Conservation (phyloP, 2,113 vertebrate genomes). For the Boulengeromyrus knoepffleri region DNA sequence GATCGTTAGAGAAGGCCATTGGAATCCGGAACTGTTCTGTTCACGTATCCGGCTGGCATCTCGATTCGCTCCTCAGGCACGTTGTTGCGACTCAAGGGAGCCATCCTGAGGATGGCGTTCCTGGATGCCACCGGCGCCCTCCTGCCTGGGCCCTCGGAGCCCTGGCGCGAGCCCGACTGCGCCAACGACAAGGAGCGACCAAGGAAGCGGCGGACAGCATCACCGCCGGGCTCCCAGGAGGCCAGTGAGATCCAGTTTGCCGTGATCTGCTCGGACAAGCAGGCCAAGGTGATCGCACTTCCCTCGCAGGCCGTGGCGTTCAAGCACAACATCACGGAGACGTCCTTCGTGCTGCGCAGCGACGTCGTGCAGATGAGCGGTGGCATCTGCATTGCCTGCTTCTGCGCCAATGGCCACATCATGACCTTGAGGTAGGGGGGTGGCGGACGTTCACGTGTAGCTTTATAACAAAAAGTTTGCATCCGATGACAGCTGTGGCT, state of each 20-base stretch:
- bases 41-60: not conserved
- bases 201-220: slow-evolving; percentile 73
- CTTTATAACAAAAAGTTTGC: not conserved
- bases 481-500: not conserved
- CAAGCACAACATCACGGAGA: slow-evolving; percentile 95
- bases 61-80: slow-evolving; percentile 64
- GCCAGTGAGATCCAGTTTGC: slow-evolving; percentile 82
- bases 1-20: not conserved
- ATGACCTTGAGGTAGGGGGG: slow-evolving; percentile 86
- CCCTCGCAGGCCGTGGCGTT: slow-evolving; percentile 83
- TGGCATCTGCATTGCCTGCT: slow-evolving; percentile 84
- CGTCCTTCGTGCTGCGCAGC: slow-evolving; percentile 88
- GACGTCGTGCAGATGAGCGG: slow-evolving; percentile 82
- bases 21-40: not conserved
- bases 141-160: slow-evolving; percentile 75
- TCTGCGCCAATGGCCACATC: slow-evolving; percentile 97
- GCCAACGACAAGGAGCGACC: slow-evolving; percentile 81
- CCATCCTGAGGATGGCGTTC: slow-evolving; percentile 83
- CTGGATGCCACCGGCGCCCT: slow-evolving; percentile 76
- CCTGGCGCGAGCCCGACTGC: slow-evolving; percentile 82
- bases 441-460: not conserved
- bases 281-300: slow-evolving; percentile 90
- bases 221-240: slow-evolving; percentile 85
- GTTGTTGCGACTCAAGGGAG: slow-evolving; percentile 80
- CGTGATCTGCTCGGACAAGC: slow-evolving; percentile 94